Evolutionary conservation across 2,113 vertebrate species (phyloP).

Genomic region (Sphaerodactylus townsendi): DNA sequence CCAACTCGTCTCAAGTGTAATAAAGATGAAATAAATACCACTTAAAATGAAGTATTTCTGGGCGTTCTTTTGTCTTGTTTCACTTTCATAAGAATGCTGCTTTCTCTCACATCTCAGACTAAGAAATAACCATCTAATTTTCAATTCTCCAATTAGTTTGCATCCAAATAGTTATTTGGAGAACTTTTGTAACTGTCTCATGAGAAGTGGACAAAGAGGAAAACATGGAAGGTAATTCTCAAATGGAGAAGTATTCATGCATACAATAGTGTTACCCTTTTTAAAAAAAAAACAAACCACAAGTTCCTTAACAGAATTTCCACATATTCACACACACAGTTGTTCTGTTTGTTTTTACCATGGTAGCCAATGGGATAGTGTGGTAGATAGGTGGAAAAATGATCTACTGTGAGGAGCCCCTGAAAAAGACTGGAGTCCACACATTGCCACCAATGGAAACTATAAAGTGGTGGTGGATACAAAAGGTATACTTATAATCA

Average conservation of each 20-base stretch:
- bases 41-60: slow-evolving; percentile 19
- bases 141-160: not conserved
- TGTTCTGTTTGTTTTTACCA: too few relatives aligned
- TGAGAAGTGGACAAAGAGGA: not conserved
- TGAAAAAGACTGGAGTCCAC: not conserved
- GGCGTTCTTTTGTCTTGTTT: not conserved
- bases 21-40: slow-evolving; percentile 41
- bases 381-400: not conserved
- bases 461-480: not conserved
- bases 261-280: not conserved
- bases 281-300: too few relatives aligned
- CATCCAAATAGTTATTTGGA: not conserved
- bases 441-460: not conserved
- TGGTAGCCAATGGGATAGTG: not conserved
- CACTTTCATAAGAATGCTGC: slow-evolving; percentile 1
- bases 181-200: not conserved
- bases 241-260: not conserved
- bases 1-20: not conserved
- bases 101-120: not conserved
- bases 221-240: not conserved
- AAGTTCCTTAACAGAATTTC: not conserved
- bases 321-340: not conserved
- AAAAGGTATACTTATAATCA: too few relatives aligned
- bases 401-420: not conserved
- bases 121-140: slow-evolving; percentile 34